A percentile compares a stretch with the other conserved stretches of the same genome.
Conservation (phyloP, 2,888 invertebrate genomes). For the Drepanosiphum platanoidis region DNA sequence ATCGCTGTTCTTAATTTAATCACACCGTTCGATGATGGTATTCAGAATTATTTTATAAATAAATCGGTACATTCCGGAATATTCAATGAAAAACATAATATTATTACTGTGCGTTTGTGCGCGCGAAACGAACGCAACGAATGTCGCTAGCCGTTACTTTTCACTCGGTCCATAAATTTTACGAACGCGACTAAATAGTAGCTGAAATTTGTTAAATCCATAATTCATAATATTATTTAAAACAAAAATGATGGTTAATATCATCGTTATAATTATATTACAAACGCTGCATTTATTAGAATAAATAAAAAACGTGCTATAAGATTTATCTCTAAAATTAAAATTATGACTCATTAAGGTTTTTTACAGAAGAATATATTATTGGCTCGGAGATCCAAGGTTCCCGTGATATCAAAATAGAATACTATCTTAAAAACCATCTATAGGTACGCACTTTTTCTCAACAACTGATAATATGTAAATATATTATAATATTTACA, state of each 20-base stretch:
- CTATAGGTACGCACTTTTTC: neutral
- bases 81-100: no score
- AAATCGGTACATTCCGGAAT: no score
- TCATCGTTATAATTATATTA: conserved; percentile 1
- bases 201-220: no score
- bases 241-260: neutral
- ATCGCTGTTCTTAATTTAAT: no score
- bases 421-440: conserved; percentile 21
- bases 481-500: no score
- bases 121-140: no score
- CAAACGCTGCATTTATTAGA: neutral
- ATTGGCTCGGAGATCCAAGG: conserved; percentile 39
- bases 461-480: neutral
- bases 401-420: conserved; percentile 36
- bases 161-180: no score
- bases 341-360: conserved; percentile 46
- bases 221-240: conserved; percentile 6
- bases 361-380: conserved; percentile 32
- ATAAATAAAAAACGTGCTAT: conserved; percentile 30
- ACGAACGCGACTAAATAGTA: no score
- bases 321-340: conserved; percentile 41
- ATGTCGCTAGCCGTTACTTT: no score
- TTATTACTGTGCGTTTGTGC: no score
- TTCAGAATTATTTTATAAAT: no score
- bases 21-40: no score